Percentiles rank a stretch among this genome's conserved stretches.
phyloP scores from a whole-genome alignment of 2,797 vertebrate genomes.

The Anguilla megastoma region DNA sequence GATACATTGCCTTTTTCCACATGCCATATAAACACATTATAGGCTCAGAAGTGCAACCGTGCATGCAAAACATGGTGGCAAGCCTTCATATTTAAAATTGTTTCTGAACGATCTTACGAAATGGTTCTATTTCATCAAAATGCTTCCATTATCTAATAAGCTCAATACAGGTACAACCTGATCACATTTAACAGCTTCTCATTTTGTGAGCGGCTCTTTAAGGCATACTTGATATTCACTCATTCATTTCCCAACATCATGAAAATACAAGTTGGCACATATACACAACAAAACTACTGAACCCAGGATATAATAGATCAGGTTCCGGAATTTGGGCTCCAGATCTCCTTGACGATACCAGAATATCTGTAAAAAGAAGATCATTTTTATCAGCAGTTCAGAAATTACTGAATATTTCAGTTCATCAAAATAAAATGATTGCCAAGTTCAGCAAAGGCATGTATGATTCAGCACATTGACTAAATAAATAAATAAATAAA shows the following conservation, averaged over 20 bases:
- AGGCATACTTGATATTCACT: constrained; percentile 62
- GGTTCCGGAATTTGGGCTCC: constrained; percentile 95
- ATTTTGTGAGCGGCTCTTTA: constrained; percentile 39
- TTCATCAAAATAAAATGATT: background rate
- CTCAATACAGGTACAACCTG: constrained; percentile 20
- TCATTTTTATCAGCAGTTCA: background rate
- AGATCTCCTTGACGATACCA: constrained; percentile 98
- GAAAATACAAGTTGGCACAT: constrained; percentile 99
- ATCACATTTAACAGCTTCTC: constrained; percentile 7
- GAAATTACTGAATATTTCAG: background rate
- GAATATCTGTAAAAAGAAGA: constrained; percentile 77
- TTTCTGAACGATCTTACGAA: constrained; percentile 25
- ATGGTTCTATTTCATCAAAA: constrained; percentile 26
- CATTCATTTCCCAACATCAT: constrained; percentile 79
- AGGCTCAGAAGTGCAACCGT: background rate
- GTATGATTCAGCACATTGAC: background rate
- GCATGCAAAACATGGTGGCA: background rate
- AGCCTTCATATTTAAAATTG: background rate
- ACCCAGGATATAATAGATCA: constrained; percentile 94
- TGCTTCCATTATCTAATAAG: constrained; percentile 29
- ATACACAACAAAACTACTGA: constrained; percentile 93
- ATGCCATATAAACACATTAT: background rate
- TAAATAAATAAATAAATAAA: background rate
- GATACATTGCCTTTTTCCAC: background rate
- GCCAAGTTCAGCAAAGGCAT: background rate